phyloP scores from a whole-genome alignment of 2,888 invertebrate species.

The Erannis defoliaria region DNA sequence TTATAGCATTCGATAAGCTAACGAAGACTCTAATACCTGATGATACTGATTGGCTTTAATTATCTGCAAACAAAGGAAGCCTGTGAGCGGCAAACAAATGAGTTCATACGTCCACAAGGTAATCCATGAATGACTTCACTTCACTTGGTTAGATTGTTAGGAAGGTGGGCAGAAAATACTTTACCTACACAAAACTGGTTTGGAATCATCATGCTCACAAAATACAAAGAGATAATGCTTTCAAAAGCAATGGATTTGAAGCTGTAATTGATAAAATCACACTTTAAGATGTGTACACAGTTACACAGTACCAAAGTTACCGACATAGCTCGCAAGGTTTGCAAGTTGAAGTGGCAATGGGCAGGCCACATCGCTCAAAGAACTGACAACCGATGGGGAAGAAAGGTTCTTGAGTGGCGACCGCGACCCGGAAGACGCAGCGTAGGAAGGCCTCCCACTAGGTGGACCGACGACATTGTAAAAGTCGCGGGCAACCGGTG shows the following conservation, averaged over 20 bases:
- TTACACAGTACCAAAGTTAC: too few species aligned
- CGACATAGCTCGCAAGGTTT: too few species aligned
- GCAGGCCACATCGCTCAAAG: too few species aligned
- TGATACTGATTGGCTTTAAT: background rate
- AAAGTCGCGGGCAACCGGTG: too few species aligned
- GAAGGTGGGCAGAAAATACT: slow-evolving; percentile 13
- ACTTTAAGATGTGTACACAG: too few species aligned
- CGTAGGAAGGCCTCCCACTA: too few species aligned
- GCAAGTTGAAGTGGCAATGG: too few species aligned
- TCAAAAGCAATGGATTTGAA: background rate
- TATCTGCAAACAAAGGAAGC: slow-evolving; percentile 4
- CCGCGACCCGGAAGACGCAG: too few species aligned
- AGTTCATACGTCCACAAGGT: slow-evolving; percentile 3
- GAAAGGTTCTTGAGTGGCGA: too few species aligned
- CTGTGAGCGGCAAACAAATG: slow-evolving; percentile 5
- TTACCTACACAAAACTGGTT: slow-evolving; percentile 19
- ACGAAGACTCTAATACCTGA: background rate
- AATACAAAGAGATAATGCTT: background rate
- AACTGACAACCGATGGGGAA: too few species aligned
- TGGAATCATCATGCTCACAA: slow-evolving; percentile 4
- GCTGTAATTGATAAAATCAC: background rate
- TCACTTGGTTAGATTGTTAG: slow-evolving; percentile 4
- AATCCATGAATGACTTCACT: slow-evolving; percentile 18
- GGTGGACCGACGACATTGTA: too few species aligned
- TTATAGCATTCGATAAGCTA: too few species aligned